Conservation (phyloP, 2,113 vertebrate species). For the Trematocara marginatum region DNA sequence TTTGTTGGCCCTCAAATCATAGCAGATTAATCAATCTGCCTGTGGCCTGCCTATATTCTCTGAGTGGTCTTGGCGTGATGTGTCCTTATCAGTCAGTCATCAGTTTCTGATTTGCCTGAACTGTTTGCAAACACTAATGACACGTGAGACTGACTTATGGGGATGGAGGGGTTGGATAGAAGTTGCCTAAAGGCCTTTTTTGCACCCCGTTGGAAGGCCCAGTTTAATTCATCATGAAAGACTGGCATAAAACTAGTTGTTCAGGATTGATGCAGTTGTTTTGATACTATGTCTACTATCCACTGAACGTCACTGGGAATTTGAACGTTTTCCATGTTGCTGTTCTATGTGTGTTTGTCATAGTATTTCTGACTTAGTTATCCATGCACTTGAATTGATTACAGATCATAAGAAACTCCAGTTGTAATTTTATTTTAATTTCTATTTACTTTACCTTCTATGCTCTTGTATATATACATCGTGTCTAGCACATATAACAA, state of each 20-base stretch:
- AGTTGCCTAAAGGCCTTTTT: neutral
- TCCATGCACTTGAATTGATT: neutral
- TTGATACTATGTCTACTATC: neutral
- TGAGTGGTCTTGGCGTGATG: neutral
- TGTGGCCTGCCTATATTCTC: neutral
- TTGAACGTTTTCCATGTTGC: neutral
- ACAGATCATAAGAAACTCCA: neutral
- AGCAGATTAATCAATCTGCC: slow-evolving; percentile 9
- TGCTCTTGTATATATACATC: neutral
- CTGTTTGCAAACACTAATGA: slow-evolving; percentile 49
- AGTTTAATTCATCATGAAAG: slow-evolving; percentile 8
- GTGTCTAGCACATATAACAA: neutral
- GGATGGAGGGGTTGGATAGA: neutral
- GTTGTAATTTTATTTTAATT: neutral
- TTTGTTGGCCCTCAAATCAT: slow-evolving; percentile 16
- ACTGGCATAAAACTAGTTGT: neutral
- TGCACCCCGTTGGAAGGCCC: neutral
- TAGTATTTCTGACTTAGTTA: neutral
- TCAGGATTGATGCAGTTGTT: neutral
- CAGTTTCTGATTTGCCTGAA: slow-evolving; percentile 19
- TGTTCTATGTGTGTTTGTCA: neutral
- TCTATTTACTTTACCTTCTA: neutral
- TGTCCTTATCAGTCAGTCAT: slow-evolving; percentile 4
- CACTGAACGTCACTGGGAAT: neutral
- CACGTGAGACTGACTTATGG: slow-evolving; percentile 18